Evolutionary conservation across 1,140 invertebrate species (phyloP), one percentile per base, ranked within the genome.

Genomic region (Potamilus streckersoni): DNA sequence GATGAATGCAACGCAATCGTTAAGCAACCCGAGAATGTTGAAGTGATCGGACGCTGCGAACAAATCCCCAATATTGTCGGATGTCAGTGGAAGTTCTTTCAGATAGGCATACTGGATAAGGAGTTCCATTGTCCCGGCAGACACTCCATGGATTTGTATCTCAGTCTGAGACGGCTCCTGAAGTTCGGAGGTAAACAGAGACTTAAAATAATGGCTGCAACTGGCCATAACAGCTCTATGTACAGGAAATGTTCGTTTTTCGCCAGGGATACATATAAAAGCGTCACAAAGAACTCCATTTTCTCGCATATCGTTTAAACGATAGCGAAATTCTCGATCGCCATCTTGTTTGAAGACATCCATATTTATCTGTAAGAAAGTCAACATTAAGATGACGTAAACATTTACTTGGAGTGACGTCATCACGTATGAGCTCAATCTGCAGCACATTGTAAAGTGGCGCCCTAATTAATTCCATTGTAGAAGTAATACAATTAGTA

Each of bases 181-280:
- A 59, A 95, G 87, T 2, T 93, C 93, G 62, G 94, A 96, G 17
- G 95, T 96, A 85, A 97, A 97, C 19, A 96, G 90, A 67, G 94
- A 93, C 84, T 93, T 91, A 89, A 97, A 97, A 89, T 96, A 97
- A 19, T 93, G 92, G 84, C 95, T 96, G 90, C 94, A 95, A 64
- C 94, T 93, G 5, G 95, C 95, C 78, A 97, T 91, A 79, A 97
- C 94, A n/a, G 94, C 93, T 67, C 95, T 92, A 88, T 97, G 95
- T 31, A 96, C 94, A 12, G 93, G 93, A 82, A 96, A 95, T 11
- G 92, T 72, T 63, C 74, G 69, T 55, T 94, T 94, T 87, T 96
- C 95, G 77, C 94, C 93, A 14, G 95, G 76, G 31, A 83, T 92
- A 69, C 93, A 91, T 68, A 97, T 92, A 19, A 93, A 92, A 0